Base-by-base conservation (phyloP, 1,140 invertebrate genomes). In the Panagrolaimus sp. region DNA sequence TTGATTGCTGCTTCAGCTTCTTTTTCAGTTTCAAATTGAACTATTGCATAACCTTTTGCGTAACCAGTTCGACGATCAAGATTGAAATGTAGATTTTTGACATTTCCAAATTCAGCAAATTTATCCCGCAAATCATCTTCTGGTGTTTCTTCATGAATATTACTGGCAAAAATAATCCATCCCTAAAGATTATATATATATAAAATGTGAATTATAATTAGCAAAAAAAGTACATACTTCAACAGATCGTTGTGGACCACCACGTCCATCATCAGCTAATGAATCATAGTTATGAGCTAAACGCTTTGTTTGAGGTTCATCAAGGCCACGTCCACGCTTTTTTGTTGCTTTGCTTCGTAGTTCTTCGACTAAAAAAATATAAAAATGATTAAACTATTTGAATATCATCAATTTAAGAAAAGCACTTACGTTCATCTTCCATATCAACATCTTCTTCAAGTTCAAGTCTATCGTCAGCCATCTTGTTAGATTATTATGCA, bases 131-230 rank as follows among this genome's bases (percentile, higher is more conserved):
- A 90, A 84, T 97, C 94, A 82, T 98, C 95, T 85, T 98, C 94
- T 77, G 94, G 92, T 0, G 93, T 93, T 85, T 98, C 95, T 87
- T 98, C 94, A 83, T 98, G 93, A 9, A 98, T 92, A 69, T 92
- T 92, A 71, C 93, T 96, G 52, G 97, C 91, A 86, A 98, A 96
- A 55, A 98, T 85, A 77, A 97, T 98, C 94, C 94, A 98, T 14
- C 95, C 95, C 87, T 98, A 93, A 0, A 97, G 92, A 73, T 90
- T 79, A 46, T 80, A 83, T 84, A 71, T 68, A 58, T 66, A 68
- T 63, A 28, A 66, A 47, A 14, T 17, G 17, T 76, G 28, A 47
- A 65, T 24, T n/a, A 48, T n/a, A 21, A 63, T 14, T 21, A 12
- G 2, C 12, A 66, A 67, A 26, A 8, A 9, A 63, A 7, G 43